Base-by-base conservation (phyloP, 2,888 invertebrate genomes). In the Ferdinandea cuprea region DNA sequence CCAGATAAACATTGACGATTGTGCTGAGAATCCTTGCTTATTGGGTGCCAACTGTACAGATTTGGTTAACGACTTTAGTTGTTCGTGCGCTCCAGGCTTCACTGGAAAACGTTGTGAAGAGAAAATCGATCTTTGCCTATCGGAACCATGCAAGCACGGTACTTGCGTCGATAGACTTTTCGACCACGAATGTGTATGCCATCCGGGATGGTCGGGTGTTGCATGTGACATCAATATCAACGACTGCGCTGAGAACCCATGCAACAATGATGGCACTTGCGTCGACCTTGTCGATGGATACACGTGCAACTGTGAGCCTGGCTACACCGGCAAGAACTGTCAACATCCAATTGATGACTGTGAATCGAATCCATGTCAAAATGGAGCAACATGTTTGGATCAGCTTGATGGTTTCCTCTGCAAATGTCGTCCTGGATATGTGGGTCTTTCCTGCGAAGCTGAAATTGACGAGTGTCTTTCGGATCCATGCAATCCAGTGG, bases 301-400 rank as follows among this genome's bases (percentile, higher is more conserved):
- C 87, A 93, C 93, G 32, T 99, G 98, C 88, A 95, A 94, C 63
- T 99, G 98, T 89, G 97, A 98, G 89, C 94, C 96, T n/a, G 98
- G 98, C 0, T 98, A 95, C 88, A 97, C 98, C 1, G 98, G 98
- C 46, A 96, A 97, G 89, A 94, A 94, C 86, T 98, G 98, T 89
- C 98, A 98, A 89, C 98, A 98, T 88, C 94, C 96, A 0, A 95
- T 98, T 74, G 98, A 99, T 88, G 97, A 98, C 87, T 99, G 99
- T 88, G 94, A 95, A 19, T 95, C 96, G 0, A 92, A 94, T 83
- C 98, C 98, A 0, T 99, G 99, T 89, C 96, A 97, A 88, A 98
- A 98, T 88, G 97, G 97, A 21, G 98, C 96, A 2, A 94, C 95
- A 0, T 98, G 98, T 88, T 89, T 95, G 0, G 97, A 98, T 88